Percentiles rank a stretch among this genome's conserved stretches.
These are phyloP conservation scores for Cephus pulcher DNA, from an alignment of 2,888 invertebrate species.

Conservation along the genomic window DNA sequence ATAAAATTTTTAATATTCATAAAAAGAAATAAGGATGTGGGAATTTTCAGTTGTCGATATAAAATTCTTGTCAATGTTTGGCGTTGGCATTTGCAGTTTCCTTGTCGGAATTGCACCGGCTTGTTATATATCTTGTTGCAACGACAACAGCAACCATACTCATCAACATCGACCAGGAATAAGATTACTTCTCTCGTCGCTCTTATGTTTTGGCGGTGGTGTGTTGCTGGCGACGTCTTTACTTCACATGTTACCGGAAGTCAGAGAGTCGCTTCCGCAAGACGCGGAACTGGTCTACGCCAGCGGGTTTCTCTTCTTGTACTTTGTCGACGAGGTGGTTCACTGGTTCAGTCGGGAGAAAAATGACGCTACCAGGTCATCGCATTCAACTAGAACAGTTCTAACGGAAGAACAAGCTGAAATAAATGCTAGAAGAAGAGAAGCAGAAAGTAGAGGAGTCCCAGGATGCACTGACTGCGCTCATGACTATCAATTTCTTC, in stretches of 20 bases:
- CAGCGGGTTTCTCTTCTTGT: conserved; percentile 78
- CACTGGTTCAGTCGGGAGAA: conserved; percentile 74
- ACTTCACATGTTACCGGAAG: conserved; percentile 86
- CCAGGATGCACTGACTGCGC: not conserved
- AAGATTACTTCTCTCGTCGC: conserved; percentile 75
- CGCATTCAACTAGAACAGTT: not conserved
- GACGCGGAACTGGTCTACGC: conserved; percentile 77
- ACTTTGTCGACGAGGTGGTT: conserved; percentile 79
- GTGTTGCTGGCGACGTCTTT: conserved; percentile 82
- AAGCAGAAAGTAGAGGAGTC: not conserved
- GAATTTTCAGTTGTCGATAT: conserved; percentile 59
- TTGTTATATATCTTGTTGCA: conserved; percentile 72
- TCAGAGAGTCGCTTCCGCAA: conserved; percentile 71
- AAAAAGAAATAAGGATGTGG: not conserved
- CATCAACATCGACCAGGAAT: conserved; percentile 49
- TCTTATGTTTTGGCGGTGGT: conserved; percentile 85
- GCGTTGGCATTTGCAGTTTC: conserved; percentile 78
- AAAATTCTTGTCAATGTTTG: conserved; percentile 75
- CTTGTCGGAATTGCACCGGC: conserved; percentile 78
- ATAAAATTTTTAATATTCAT: not conserved
- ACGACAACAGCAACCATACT: conserved; percentile 43
- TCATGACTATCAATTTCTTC: not conserved
- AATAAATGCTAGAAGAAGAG: not conserved
- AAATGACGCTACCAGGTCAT: not conserved
- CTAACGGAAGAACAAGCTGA: not conserved